Evolutionary conservation across 2,797 vertebrate genomes (phyloP).

Genomic region (Amblyraja radiata): DNA sequence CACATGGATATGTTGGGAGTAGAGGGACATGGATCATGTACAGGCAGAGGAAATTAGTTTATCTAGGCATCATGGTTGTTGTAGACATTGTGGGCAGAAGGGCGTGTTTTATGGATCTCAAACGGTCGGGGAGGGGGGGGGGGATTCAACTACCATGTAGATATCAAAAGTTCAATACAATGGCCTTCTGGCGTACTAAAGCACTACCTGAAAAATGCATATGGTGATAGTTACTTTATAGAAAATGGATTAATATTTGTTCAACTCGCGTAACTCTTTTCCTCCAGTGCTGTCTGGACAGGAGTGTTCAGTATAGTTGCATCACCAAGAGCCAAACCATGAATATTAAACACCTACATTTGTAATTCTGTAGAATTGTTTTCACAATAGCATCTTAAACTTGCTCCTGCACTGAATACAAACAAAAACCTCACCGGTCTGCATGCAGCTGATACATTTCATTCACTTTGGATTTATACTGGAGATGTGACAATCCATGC

Average conservation of each 20-base stretch:
- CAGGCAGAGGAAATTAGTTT: too few relatives aligned
- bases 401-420: slow-evolving; percentile 16
- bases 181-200: background rate
- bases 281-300: background rate
- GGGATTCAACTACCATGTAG: background rate
- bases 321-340: background rate
- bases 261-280: background rate
- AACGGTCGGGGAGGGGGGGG: background rate
- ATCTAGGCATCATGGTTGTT: too few relatives aligned
- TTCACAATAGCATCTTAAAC: background rate
- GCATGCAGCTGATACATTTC: background rate
- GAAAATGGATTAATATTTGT: background rate
- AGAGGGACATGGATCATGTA: too few relatives aligned
- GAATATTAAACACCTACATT: background rate
- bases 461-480: slow-evolving; percentile 37
- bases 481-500: slow-evolving; percentile 40
- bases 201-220: background rate
- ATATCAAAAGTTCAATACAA: background rate
- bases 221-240: background rate
- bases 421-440: slow-evolving; percentile 29
- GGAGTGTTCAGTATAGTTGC: background rate
- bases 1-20: too few relatives aligned
- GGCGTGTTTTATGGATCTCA: background rate
- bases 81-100: too few relatives aligned
- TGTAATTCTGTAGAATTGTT: background rate